A percentile compares a stretch with the other conserved stretches of the same genome.
These are phyloP conservation scores for Drosophila incognita DNA, from an alignment of 2,888 invertebrate species.

Conservation along the genomic window DNA sequence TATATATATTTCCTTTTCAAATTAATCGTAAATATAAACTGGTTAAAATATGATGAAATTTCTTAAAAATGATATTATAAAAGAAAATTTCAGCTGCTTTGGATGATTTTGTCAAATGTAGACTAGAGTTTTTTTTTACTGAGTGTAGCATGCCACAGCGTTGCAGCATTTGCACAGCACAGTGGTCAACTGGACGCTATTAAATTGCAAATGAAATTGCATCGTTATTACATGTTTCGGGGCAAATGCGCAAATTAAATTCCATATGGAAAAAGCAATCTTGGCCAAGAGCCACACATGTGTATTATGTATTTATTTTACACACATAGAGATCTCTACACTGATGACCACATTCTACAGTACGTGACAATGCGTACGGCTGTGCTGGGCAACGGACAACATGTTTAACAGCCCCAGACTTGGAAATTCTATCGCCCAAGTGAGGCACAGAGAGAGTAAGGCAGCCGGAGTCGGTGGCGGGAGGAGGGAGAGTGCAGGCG, in stretches of 20 bases:
- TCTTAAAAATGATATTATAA: not conserved
- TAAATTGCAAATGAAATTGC: slow-evolving; percentile 81
- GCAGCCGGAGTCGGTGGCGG: not conserved
- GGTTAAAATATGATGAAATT: not conserved
- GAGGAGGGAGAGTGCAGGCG: slow-evolving; percentile 4
- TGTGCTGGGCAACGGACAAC: slow-evolving; percentile 53
- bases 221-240: slow-evolving; percentile 82
- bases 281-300: slow-evolving; percentile 51
- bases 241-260: slow-evolving; percentile 82
- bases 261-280: slow-evolving; percentile 83
- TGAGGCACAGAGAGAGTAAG: not conserved
- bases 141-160: slow-evolving; percentile 26
- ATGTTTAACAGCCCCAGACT: slow-evolving; percentile 77
- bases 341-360: slow-evolving; percentile 49
- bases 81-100: not conserved
- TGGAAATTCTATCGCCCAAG: slow-evolving; percentile 55
- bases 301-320: slow-evolving; percentile 70
- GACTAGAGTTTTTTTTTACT: not conserved
- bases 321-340: slow-evolving; percentile 55
- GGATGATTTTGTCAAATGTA: not conserved
- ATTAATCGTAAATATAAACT: not conserved
- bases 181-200: slow-evolving; percentile 38
- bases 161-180: slow-evolving; percentile 8
- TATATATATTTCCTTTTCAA: too few species aligned
- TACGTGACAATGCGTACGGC: slow-evolving; percentile 74